Evolutionary conservation across 1,140 invertebrate species (phyloP).

Genomic region (Mesaphorura yosii): DNA sequence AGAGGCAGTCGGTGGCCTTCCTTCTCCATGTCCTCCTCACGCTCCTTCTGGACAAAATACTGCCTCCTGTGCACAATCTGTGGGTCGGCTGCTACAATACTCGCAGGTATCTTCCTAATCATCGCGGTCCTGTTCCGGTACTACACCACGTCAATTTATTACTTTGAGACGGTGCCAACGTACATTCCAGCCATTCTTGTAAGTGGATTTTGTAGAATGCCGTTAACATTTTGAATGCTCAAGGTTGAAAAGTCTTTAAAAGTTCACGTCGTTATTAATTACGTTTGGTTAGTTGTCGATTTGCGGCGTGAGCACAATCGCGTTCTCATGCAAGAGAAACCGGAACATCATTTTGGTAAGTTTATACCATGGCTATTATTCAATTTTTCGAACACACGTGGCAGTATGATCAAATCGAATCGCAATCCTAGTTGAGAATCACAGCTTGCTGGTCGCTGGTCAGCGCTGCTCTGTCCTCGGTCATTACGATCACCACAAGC

Average conservation of each 20-base stretch:
- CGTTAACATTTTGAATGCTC: background rate
- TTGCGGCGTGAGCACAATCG: constrained; percentile 71
- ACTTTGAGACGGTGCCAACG: constrained; percentile 71
- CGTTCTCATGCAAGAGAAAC: constrained; percentile 65
- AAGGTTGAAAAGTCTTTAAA: background rate
- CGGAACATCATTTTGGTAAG: constrained; percentile 64
- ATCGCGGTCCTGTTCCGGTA: constrained; percentile 63
- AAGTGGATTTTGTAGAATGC: constrained; percentile 34
- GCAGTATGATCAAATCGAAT: background rate
- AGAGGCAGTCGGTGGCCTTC: constrained; percentile 16
- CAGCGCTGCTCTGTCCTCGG: constrained; percentile 29
- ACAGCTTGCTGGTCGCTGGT: constrained; percentile 30
- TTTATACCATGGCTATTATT: constrained; percentile 5
- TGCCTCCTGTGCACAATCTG: constrained; percentile 29
- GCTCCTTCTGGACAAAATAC: constrained; percentile 30
- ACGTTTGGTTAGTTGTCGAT: constrained; percentile 50
- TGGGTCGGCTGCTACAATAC: constrained; percentile 44
- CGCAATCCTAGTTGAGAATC: constrained; percentile 19
- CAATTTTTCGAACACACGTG: too few relatives aligned
- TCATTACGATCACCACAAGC: constrained; percentile 76
- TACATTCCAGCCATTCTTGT: constrained; percentile 69
- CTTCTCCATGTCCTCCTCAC: constrained; percentile 3
- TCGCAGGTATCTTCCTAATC: constrained; percentile 59
- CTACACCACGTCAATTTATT: constrained; percentile 64
- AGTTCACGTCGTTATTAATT: background rate